Evolutionary conservation across 2,113 vertebrate genomes (phyloP).

Genomic region (Lipophrys pholis): DNA sequence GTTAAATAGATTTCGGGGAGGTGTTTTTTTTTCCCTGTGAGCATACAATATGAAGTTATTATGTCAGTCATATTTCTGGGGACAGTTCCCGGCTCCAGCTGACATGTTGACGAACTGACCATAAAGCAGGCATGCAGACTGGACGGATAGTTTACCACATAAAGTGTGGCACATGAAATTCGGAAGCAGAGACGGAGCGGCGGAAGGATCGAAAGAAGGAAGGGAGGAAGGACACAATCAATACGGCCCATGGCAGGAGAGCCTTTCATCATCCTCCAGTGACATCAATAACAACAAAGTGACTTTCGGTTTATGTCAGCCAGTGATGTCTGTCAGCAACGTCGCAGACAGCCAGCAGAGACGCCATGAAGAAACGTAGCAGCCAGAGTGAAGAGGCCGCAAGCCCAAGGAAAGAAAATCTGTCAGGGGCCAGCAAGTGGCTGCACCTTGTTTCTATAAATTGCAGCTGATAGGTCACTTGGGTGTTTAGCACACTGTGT

Average conservation of each 20-base stretch:
- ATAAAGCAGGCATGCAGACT: slow-evolving; percentile 43
- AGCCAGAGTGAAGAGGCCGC: slow-evolving; percentile 5
- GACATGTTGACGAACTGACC: slow-evolving; percentile 39
- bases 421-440: slow-evolving; percentile 68
- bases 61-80: background rate
- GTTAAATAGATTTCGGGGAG: too few relatives aligned
- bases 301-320: slow-evolving; percentile 25
- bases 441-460: slow-evolving; percentile 83
- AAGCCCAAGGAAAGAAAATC: slow-evolving; percentile 67
- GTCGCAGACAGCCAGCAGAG: background rate
- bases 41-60: background rate
- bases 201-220: background rate
- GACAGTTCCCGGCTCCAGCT: slow-evolving; percentile 7
- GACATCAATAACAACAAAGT: slow-evolving; percentile 14
- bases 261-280: background rate
- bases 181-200: background rate
- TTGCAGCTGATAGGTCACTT: slow-evolving; percentile 81
- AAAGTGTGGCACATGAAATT: slow-evolving; percentile 13
- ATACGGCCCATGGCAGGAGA: background rate
- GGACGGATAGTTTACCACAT: slow-evolving; percentile 30
- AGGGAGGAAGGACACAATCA: background rate
- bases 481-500: slow-evolving; percentile 77
- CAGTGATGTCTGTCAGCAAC: background rate
- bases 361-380: slow-evolving; percentile 5
- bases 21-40: too few relatives aligned